Percentiles rank a stretch among this genome's conserved stretches.
Conservation (phyloP, 2,113 vertebrate species). For the Nettapus auritus region DNA sequence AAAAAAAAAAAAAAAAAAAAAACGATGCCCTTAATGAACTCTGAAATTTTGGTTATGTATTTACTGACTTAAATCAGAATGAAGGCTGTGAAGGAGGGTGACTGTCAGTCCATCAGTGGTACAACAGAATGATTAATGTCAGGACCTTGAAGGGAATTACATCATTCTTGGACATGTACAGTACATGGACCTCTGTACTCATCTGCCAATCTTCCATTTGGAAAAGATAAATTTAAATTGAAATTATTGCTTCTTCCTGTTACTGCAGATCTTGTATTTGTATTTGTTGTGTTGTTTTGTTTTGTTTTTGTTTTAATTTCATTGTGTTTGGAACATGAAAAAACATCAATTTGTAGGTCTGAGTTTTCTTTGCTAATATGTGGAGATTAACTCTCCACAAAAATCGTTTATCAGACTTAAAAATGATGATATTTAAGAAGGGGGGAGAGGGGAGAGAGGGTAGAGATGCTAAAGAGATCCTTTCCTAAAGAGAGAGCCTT, state of each 20-base stretch:
- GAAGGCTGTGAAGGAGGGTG: neutral
- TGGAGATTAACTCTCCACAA: neutral
- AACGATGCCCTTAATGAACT: neutral
- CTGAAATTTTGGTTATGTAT: neutral
- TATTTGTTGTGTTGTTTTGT: neutral
- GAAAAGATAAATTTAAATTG: neutral
- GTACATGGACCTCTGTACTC: neutral
- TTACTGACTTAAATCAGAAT: neutral
- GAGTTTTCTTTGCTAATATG: neutral
- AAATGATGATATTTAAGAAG: neutral
- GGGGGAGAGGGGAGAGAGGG: accelerated
- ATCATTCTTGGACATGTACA: neutral
- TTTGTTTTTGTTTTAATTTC: neutral
- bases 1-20: neutral
- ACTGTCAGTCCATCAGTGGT: neutral
- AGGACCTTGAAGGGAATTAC: neutral
- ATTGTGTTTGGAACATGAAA: neutral
- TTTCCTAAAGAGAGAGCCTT: too few relatives aligned
- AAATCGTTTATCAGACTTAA: neutral
- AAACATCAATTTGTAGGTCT: neutral
- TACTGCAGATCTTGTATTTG: neutral
- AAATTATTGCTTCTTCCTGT: neutral
- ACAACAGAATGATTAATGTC: neutral
- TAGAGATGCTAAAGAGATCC: too few relatives aligned
- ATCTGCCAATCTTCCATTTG: neutral